Base-by-base conservation (phyloP, 2,888 invertebrate genomes). In the Megalurothrips usitatus region DNA sequence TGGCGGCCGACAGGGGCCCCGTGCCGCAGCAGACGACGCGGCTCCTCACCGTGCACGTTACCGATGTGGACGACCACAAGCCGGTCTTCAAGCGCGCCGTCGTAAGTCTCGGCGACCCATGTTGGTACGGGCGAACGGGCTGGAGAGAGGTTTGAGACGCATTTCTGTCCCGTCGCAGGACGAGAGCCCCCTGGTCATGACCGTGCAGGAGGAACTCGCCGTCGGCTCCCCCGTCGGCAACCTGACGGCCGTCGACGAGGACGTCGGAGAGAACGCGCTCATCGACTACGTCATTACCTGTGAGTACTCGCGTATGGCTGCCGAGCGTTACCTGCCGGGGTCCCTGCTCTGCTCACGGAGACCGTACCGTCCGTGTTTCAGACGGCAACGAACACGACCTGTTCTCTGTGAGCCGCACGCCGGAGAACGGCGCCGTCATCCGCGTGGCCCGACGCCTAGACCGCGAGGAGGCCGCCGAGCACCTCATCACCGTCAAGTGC, bases 51-150 rank as follows among this genome's bases (percentile, higher is more conserved):
- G 83, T 85, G 23, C 88, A 89, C 80, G 89, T 94, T 0, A 89
- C 91, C 3, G 95, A 95, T 84, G 91, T 94, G 17, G 95, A 95
- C 85, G 95, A 95, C 85, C 94, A 95, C 85, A 91, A 91, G 83
- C 94, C 95, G 0, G 89, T 91, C 82, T 94, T 95, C 84, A 89
- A 88, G 12, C 88, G 94, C 82, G 91, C 90, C 82, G 87, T 92
- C 84, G 94, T 94, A 86, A 89, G 89, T 86, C n/a, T n/a, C n/a
- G n/a, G n/a, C n/a, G n/a, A n/a, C n/a, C n/a, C n/a, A n/a, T n/a
- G n/a, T n/a, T n/a, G n/a, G n/a, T n/a, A n/a, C n/a, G n/a, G n/a
- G n/a, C n/a, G n/a, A n/a, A n/a, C n/a, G n/a, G n/a, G n/a, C n/a
- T n/a, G n/a, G n/a, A n/a, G n/a, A n/a, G n/a, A n/a, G n/a, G n/a